phyloP scores from a whole-genome alignment of 2,113 vertebrate genomes.

The Gorsachius goisagi region DNA sequence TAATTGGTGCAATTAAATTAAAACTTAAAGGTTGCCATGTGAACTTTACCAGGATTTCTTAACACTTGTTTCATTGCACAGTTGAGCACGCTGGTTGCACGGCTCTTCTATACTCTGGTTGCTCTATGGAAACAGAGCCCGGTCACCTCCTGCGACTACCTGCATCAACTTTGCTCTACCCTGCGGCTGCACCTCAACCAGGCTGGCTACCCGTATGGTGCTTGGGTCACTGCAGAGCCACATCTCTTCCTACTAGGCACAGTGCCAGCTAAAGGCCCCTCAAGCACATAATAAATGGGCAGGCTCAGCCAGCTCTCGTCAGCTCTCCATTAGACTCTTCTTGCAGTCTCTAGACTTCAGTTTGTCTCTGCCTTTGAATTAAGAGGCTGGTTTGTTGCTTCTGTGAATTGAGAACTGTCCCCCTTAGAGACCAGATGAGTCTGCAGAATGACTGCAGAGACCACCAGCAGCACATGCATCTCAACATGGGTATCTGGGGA shows the following conservation, averaged over 20 bases:
- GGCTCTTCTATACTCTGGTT: background rate
- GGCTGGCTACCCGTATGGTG: rapidly evolving
- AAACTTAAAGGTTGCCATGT: background rate
- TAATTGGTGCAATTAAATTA: background rate
- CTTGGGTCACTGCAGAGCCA: background rate
- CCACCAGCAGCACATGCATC: background rate
- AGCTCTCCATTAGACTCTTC: background rate
- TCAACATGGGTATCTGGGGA: background rate
- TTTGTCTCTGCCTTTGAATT: background rate
- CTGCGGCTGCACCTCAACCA: rapidly evolving
- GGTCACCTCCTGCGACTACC: background rate
- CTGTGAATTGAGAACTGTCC: background rate
- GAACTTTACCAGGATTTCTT: background rate
- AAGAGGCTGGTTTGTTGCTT: background rate
- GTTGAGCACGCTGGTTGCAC: background rate
- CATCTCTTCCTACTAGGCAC: background rate
- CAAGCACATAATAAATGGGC: background rate
- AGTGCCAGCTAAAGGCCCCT: background rate
- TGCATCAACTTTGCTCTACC: background rate
- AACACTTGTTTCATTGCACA: background rate
- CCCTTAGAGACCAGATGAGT: background rate
- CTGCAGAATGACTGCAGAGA: background rate
- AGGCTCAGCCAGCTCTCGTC: background rate
- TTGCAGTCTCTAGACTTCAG: background rate
- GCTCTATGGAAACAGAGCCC: background rate